Conservation (phyloP, 2,113 vertebrate genomes). For the Paramisgurnus dabryanus region DNA sequence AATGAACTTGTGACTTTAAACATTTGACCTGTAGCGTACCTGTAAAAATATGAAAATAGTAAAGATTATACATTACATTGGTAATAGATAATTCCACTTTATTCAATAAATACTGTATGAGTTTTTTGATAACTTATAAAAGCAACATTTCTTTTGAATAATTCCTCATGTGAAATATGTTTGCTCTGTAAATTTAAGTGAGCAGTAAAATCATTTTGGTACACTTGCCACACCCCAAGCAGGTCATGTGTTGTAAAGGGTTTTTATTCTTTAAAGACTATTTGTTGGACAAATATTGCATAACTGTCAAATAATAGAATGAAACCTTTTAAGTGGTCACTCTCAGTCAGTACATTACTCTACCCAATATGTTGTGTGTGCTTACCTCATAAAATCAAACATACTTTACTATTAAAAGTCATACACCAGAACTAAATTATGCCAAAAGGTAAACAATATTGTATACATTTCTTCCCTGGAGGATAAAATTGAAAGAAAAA, state of each 20-base stretch:
- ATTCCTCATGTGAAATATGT: not conserved
- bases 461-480: too few relatives aligned
- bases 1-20: too few relatives aligned
- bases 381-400: constrained; percentile 5
- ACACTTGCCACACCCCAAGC: not conserved
- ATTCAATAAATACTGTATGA: not conserved
- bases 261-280: not conserved
- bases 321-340: constrained; percentile 7
- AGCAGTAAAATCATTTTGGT: not conserved
- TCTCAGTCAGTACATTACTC: not conserved
- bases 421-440: not conserved
- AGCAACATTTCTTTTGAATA: not conserved
- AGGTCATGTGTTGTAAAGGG: not conserved
- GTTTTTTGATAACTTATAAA: not conserved
- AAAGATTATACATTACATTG: not conserved
- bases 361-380: not conserved
- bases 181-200: not conserved
- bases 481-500: too few relatives aligned
- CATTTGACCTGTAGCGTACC: too few relatives aligned
- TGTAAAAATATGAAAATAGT: too few relatives aligned
- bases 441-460: too few relatives aligned
- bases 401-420: not conserved
- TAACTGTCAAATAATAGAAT: not conserved
- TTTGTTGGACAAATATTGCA: constrained; percentile 11
- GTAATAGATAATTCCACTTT: not conserved